These are phyloP conservation scores for Ptilorrhoa leucosticta DNA, from an alignment of 2,113 vertebrate species.

Conservation along the genomic window DNA sequence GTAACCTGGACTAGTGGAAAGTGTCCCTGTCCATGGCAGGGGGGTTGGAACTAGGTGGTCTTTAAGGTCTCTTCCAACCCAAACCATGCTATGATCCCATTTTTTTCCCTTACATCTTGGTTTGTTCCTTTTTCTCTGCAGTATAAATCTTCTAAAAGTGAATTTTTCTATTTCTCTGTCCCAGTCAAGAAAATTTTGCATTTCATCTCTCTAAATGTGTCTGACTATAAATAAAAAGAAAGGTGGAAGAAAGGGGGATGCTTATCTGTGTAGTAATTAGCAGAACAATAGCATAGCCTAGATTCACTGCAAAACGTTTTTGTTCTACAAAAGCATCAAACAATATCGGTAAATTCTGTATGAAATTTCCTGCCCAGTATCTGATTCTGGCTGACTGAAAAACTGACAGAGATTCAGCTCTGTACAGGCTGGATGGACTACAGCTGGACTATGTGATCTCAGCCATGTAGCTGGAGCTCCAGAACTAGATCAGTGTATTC, in stretches of 20 bases:
- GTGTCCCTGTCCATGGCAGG: neutral
- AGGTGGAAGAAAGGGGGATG: neutral
- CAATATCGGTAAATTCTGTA: neutral
- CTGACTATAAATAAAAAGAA: neutral
- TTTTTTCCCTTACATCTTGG: neutral
- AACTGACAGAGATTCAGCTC: neutral
- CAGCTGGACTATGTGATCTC: neutral
- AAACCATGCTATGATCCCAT: neutral
- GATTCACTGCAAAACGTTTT: neutral
- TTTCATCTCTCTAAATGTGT: neutral
- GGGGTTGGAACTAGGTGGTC: neutral
- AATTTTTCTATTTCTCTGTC: neutral
- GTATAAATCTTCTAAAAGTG: neutral
- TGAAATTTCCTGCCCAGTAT: neutral
- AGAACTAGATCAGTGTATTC: neutral
- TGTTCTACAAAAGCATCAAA: neutral
- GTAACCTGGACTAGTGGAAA: neutral
- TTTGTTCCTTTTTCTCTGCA: neutral
- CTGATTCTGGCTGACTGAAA: neutral
- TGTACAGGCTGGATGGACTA: neutral
- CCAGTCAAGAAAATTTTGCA: neutral
- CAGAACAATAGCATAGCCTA: neutral
- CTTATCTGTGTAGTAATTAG: neutral
- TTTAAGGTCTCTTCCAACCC: neutral
- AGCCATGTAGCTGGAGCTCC: neutral